Evolutionary conservation across 2,797 vertebrate genomes (phyloP).

Genomic region (Sebastes umbrosus): DNA sequence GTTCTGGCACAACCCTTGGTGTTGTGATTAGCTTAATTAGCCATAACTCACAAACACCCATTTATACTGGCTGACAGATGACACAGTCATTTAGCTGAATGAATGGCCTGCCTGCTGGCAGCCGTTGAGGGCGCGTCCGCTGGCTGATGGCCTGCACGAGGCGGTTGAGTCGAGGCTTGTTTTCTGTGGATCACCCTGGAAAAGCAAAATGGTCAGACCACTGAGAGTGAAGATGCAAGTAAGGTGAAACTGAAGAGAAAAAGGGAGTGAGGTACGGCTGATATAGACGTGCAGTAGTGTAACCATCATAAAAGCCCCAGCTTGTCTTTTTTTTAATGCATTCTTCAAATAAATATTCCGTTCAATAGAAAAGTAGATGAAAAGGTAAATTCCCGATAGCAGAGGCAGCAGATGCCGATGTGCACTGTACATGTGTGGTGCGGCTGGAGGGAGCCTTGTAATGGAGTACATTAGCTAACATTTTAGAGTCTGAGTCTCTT

Average conservation of each 20-base stretch:
- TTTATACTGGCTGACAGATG: slow-evolving; percentile 74
- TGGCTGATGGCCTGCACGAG: slow-evolving; percentile 39
- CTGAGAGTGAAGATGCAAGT: not conserved
- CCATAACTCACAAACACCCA: slow-evolving; percentile 72
- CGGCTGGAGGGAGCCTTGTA: slow-evolving; percentile 21
- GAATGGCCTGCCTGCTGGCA: slow-evolving; percentile 62
- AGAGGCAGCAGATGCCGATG: slow-evolving; percentile 27
- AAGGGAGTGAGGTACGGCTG: not conserved
- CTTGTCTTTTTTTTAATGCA: slow-evolving; percentile 6
- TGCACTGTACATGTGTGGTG: slow-evolving; percentile 14
- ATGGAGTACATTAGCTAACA: slow-evolving; percentile 56
- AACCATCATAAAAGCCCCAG: not conserved
- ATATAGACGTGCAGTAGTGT: not conserved
- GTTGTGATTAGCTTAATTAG: slow-evolving; percentile 77
- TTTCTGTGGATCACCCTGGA: slow-evolving; percentile 33
- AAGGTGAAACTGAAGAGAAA: not conserved
- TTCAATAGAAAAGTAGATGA: not conserved
- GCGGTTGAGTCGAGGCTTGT: slow-evolving; percentile 31
- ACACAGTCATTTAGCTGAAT: slow-evolving; percentile 70
- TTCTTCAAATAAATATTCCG: slow-evolving; percentile 13
- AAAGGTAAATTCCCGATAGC: slow-evolving; percentile 20
- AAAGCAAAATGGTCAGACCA: not conserved
- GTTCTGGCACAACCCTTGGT: slow-evolving; percentile 56
- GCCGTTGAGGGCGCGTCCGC: slow-evolving; percentile 24
- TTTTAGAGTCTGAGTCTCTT: slow-evolving; percentile 56